Conservation (phyloP, 1,140 invertebrate species). For the Trichonephila inaurata region DNA sequence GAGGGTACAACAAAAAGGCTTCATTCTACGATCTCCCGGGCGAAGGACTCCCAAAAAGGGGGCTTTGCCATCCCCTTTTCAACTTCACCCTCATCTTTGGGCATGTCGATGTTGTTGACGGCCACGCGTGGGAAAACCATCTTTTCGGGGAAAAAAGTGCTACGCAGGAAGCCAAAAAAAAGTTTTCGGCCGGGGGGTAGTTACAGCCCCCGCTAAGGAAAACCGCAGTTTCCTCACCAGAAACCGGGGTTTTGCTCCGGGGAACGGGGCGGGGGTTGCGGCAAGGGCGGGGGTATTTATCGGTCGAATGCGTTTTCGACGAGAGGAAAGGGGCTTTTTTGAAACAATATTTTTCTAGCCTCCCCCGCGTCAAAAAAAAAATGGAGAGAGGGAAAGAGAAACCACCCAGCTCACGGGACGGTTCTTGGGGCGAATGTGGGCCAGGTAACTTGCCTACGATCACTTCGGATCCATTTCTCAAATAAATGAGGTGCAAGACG, state of each 20-base stretch:
- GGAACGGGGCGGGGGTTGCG: conserved; percentile 29
- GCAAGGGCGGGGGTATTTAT: conserved; percentile 44
- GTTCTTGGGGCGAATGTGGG: not conserved
- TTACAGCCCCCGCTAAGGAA: no score
- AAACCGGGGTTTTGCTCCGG: conserved; percentile 21
- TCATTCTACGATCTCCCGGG: conserved; percentile 54
- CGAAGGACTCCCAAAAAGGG: conserved; percentile 56
- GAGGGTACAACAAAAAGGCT: conserved; percentile 20
- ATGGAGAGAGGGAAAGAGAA: not conserved
- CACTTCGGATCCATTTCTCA: not conserved
- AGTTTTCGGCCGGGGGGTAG: not conserved
- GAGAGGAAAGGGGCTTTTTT: conserved; percentile 2
- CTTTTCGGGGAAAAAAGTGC: not conserved
- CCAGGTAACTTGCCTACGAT: not conserved
- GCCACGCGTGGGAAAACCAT: conserved; percentile 67
- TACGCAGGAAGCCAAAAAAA: not conserved
- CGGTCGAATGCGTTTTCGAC: not conserved
- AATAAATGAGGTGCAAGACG: not conserved
- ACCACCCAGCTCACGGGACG: conserved; percentile 28
- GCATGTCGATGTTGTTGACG: conserved; percentile 69
- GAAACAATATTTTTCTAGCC: conserved; percentile 42
- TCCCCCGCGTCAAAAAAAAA: not conserved
- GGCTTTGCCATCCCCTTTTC: conserved; percentile 39
- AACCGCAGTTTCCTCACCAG: not conserved
- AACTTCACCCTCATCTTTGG: conserved; percentile 52